Evolutionary conservation across 2,797 vertebrate species (phyloP).

Genomic region (Pseudotriccus pelzelni): DNA sequence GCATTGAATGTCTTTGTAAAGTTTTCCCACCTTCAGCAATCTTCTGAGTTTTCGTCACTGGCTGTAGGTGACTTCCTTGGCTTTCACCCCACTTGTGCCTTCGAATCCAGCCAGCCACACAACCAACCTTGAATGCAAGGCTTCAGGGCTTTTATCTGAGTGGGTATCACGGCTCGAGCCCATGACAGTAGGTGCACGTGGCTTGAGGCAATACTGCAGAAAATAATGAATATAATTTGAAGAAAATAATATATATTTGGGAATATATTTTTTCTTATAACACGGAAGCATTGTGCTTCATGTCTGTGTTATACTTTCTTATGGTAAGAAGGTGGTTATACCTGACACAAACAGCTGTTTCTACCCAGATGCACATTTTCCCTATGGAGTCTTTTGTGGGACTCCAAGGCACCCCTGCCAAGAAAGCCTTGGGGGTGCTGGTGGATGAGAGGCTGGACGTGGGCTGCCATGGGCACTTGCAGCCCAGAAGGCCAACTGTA

Average conservation of each 20-base stretch:
- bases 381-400: neutral
- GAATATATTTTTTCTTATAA: neutral
- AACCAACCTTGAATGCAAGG: neutral
- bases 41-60: neutral
- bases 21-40: neutral
- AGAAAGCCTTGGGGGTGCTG: neutral
- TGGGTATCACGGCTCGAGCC: neutral
- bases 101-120: rapidly evolving
- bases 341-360: neutral
- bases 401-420: neutral
- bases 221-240: neutral
- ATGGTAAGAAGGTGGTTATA: neutral
- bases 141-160: neutral
- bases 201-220: neutral
- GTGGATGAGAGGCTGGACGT: neutral
- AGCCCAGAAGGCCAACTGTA: neutral
- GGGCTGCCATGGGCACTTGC: rapidly evolving
- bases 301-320: neutral
- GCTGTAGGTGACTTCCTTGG: neutral
- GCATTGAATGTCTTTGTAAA: neutral
- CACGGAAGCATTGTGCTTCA: neutral
- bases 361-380: neutral
- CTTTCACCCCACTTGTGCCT: neutral
- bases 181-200: neutral
- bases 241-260: neutral